These are phyloP conservation scores for Acanthosepion esculentum DNA, from an alignment of 2,888 invertebrate genomes.

Conservation along the genomic window DNA sequence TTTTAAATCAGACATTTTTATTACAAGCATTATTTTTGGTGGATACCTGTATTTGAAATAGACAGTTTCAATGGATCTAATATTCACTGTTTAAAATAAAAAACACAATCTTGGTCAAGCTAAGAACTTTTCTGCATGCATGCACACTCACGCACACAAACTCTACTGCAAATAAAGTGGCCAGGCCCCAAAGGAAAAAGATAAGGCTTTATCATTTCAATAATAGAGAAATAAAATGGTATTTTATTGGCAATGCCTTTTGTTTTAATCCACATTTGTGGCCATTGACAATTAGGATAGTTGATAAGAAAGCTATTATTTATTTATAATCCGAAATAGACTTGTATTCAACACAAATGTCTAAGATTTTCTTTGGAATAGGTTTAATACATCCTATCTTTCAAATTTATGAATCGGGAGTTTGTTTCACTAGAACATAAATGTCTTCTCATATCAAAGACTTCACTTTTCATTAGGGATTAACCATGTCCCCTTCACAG, in stretches of 20 bases:
- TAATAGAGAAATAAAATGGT: not conserved
- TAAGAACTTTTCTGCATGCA: no score
- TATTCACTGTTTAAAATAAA: no score
- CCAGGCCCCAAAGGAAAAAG: slow-evolving; percentile 9
- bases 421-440: no score
- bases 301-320: not conserved
- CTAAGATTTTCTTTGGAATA: not conserved
- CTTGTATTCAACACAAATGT: not conserved
- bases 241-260: not conserved
- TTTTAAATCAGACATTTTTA: no score
- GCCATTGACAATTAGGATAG: not conserved
- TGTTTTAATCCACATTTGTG: not conserved
- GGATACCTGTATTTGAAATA: no score
- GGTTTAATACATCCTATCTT: not conserved
- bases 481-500: not conserved
- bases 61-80: no score
- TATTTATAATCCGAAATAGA: not conserved
- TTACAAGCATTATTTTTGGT: no score
- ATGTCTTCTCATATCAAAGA: not conserved
- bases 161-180: not conserved
- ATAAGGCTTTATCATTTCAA: not conserved
- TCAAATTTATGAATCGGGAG: not conserved
- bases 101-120: no score
- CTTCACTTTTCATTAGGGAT: not conserved
- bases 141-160: no score